Conservation (phyloP, 2,113 vertebrate genomes). For the Thermophis baileyi region DNA sequence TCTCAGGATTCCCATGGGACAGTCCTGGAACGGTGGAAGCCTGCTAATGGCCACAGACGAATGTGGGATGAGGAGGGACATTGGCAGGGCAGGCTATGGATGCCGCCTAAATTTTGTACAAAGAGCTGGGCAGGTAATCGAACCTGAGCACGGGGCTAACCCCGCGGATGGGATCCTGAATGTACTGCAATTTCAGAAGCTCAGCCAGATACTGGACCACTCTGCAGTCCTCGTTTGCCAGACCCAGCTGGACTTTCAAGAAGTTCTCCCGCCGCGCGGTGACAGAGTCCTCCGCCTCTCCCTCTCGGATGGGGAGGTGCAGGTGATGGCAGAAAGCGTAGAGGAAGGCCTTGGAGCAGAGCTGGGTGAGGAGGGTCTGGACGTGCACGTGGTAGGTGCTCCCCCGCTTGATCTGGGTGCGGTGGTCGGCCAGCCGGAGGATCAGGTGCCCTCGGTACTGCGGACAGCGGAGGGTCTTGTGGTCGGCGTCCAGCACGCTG, state of each 20-base stretch:
- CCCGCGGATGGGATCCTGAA: conserved; percentile 69
- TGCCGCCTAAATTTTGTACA: conserved; percentile 88
- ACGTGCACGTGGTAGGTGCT: conserved; percentile 93
- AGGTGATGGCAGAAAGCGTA: conserved; percentile 93
- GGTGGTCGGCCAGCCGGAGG: conserved; percentile 86
- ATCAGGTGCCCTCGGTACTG: conserved; percentile 82
- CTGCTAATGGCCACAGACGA: conserved; percentile 24
- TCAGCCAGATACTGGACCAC: conserved; percentile 90
- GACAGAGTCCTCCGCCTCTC: conserved; percentile 66
- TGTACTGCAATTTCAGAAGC: conserved; percentile 86
- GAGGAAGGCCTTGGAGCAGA: conserved; percentile 90
- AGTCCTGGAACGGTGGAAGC: neutral
- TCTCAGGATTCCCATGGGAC: neutral
- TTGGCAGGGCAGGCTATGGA: neutral
- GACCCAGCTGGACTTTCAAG: conserved; percentile 79
- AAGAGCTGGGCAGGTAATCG: conserved; percentile 90
- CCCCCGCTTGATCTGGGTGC: conserved; percentile 89
- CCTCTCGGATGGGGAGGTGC: conserved; percentile 82
- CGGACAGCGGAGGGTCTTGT: conserved; percentile 89
- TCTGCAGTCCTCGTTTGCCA: conserved; percentile 82
- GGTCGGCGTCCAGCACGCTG: conserved; percentile 89
- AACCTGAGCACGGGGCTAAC: conserved; percentile 80
- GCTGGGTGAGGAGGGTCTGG: conserved; percentile 82
- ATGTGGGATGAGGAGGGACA: conserved; percentile 2
- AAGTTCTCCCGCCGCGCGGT: conserved; percentile 77